Base-by-base conservation (phyloP, 2,888 invertebrate genomes). In the Aquatica leii region DNA sequence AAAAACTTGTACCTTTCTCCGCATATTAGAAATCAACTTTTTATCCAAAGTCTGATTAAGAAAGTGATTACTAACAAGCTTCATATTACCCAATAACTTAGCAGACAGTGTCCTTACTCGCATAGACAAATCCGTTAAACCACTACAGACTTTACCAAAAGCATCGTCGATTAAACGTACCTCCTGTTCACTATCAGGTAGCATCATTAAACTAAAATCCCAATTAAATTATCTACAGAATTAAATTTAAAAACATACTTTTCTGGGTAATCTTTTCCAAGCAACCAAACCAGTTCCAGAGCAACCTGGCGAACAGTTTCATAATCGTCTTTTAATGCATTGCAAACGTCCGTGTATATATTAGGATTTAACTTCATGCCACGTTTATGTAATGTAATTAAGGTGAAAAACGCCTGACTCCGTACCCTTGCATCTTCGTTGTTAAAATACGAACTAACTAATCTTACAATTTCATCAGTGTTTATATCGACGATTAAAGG, bases 11-110 rank as follows among this genome's bases (percentile, higher is more conserved):
- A 93, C 93, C 85, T 81, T 82, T 63, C 81, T 73, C 63, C 93
- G 89, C 90, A 97, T 92, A 77, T 96, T 94, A 53, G 95, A 94
- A 95, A 97, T 97, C 18, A 97, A 87, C 78, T 98, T 98, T 81
- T 99, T 99, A 78, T 99, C 98, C 34, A 99, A 83, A 0, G 98
- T 98, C 83, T 99, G 98, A 77, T 95, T 90, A 56, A 99, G 85
- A 82, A 97, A 97, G 64, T 91, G 88, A 49, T 92, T 88, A 58
- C 96, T 93, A 2, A 99, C 98, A 54, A 87, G 87, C 50, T 90
- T 89, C 86, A 98, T 93, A 11, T 90, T 86, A 0, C 98, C 98
- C 59, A 97, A 85, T 57, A 96, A 84, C 35, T 91, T 88, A 69
- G 94, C 94, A 0, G 97, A 94, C 52, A 92, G 87, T 1, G 91